These are phyloP conservation scores for Vombatus ursinus DNA, from an alignment of 2,113 vertebrate species.

Conservation along the genomic window DNA sequence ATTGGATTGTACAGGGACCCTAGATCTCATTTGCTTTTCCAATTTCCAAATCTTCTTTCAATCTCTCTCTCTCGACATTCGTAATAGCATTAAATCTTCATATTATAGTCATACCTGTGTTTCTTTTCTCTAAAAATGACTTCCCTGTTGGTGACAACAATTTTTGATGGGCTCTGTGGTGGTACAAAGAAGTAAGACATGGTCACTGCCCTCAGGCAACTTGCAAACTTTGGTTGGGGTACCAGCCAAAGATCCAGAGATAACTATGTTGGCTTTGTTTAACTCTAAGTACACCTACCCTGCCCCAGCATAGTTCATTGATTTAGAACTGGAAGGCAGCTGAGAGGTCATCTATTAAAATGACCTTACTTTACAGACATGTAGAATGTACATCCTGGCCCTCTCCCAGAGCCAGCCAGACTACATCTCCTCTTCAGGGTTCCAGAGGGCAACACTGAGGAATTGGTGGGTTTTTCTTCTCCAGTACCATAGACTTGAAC, in stretches of 20 bases:
- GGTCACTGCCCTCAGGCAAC: neutral
- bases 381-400: neutral
- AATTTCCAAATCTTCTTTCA: neutral
- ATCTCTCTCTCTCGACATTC: neutral
- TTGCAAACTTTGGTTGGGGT: neutral
- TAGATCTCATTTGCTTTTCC: neutral
- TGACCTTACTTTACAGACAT: neutral
- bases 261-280: neutral
- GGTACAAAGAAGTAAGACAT: neutral
- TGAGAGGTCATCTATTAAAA: neutral
- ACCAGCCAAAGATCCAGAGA: neutral
- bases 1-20: neutral
- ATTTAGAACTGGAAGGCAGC: neutral
- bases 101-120: neutral
- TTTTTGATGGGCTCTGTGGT: neutral
- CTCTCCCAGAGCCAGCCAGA: neutral
- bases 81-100: neutral
- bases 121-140: neutral
- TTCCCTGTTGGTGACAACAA: neutral
- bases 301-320: neutral
- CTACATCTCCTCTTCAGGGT: neutral
- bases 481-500: neutral
- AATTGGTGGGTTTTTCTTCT: neutral
- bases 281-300: neutral
- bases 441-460: neutral